Evolutionary conservation across 2,888 invertebrate genomes (phyloP).

Genomic region (Tuta absoluta): DNA sequence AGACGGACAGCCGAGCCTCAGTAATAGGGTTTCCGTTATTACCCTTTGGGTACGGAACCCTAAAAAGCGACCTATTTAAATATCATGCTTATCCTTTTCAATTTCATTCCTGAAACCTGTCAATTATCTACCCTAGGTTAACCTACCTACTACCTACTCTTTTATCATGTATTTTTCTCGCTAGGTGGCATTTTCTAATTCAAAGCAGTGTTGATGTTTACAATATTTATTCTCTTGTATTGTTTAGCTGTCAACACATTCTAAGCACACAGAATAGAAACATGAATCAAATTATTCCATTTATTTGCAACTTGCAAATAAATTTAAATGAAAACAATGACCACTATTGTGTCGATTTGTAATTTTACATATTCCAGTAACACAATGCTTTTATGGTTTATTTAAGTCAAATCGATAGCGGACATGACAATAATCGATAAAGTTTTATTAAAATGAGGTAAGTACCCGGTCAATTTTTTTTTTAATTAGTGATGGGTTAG

Average conservation of each 20-base stretch:
- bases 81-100: too few species aligned
- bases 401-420: not conserved
- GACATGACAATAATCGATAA: not conserved
- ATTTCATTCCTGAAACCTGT: too few species aligned
- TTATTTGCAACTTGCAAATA: constrained; percentile 1
- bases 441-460: not conserved
- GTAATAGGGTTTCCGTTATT: too few species aligned
- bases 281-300: not conserved
- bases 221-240: not conserved
- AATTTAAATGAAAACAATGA: too few species aligned
- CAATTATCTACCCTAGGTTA: too few species aligned
- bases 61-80: too few species aligned
- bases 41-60: too few species aligned
- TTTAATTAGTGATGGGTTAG: too few species aligned
- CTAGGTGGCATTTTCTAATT: not conserved
- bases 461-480: too few species aligned
- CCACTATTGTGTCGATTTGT: not conserved
- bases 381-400: not conserved
- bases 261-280: not conserved
- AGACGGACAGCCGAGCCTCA: too few species aligned
- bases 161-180: not conserved
- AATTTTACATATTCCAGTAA: not conserved
- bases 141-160: too few species aligned
- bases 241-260: not conserved
- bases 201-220: not conserved